These are phyloP conservation scores for Passer domesticus DNA, from an alignment of 2,113 vertebrate species.

Conservation along the genomic window DNA sequence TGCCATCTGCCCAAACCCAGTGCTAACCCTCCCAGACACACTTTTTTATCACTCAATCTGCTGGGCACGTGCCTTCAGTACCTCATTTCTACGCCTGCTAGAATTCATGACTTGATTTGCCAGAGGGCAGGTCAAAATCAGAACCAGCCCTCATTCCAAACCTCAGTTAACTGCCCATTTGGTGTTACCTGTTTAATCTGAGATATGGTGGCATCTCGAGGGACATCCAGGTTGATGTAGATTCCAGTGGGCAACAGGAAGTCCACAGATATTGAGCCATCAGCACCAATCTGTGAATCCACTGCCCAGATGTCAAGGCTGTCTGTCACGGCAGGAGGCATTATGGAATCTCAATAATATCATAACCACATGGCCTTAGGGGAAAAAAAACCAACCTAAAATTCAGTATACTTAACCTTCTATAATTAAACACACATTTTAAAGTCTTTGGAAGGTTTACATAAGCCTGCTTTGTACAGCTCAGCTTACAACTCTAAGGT, in stretches of 20 bases:
- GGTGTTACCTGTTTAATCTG: constrained; percentile 92
- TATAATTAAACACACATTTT: constrained; percentile 57
- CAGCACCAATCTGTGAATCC: constrained; percentile 86
- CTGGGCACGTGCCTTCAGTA: neutral
- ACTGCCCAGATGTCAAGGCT: constrained; percentile 95
- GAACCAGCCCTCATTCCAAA: neutral
- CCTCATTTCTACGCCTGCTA: neutral
- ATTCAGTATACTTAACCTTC: constrained; percentile 18
- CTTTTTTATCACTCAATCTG: neutral
- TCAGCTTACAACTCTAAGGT: neutral
- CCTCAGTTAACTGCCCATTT: neutral
- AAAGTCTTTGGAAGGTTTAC: constrained; percentile 27
- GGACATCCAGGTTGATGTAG: constrained; percentile 95
- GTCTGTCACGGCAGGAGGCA: constrained; percentile 98
- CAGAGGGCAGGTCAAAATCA: neutral
- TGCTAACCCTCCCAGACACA: neutral
- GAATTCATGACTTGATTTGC: neutral
- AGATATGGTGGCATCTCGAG: constrained; percentile 92
- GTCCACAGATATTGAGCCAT: constrained; percentile 89
- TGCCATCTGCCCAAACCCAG: neutral
- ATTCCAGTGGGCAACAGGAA: constrained; percentile 96
- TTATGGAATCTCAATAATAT: constrained; percentile 82
- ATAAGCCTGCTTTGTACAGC: neutral
- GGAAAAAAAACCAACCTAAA: neutral
- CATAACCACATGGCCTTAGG: constrained; percentile 88